Percentiles rank a stretch among this genome's conserved stretches.
Evolutionary conservation across 2,888 invertebrate species (phyloP).

Genomic region (Elmis aenea): DNA sequence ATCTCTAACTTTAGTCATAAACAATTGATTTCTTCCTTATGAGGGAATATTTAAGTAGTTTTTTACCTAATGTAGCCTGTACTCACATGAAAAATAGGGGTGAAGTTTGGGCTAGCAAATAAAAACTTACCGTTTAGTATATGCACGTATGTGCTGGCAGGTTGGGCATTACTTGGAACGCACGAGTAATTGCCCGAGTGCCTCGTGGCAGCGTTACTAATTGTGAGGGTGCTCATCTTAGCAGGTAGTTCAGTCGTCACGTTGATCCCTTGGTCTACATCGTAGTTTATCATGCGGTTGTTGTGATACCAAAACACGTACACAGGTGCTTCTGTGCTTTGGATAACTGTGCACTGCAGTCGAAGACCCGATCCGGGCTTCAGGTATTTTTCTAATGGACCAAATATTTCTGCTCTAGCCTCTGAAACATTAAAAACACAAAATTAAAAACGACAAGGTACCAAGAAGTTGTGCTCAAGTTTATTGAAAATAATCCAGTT

Average conservation of each 20-base stretch:
- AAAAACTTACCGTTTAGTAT: slow-evolving; percentile 83
- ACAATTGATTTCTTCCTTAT: too few species aligned
- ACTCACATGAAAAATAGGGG: too few species aligned
- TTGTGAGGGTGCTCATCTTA: slow-evolving; percentile 63
- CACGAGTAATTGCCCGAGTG: slow-evolving; percentile 88
- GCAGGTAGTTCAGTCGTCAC: slow-evolving; percentile 74
- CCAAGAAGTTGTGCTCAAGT: too few species aligned
- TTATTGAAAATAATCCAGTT: too few species aligned
- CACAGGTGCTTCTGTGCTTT: slow-evolving; percentile 78
- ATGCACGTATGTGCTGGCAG: slow-evolving; percentile 83
- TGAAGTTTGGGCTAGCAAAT: too few species aligned
- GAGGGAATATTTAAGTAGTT: too few species aligned
- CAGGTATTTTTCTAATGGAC: slow-evolving; percentile 79
- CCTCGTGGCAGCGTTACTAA: slow-evolving; percentile 56
- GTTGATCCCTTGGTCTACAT: slow-evolving; percentile 78
- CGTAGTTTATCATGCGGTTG: slow-evolving; percentile 89
- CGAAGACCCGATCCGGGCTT: slow-evolving; percentile 80
- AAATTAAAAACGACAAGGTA: too few species aligned
- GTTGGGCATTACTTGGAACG: slow-evolving; percentile 82
- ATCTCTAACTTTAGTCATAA: too few species aligned
- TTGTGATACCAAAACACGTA: slow-evolving; percentile 88
- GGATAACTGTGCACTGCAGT: slow-evolving; percentile 75
- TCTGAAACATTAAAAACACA: slow-evolving; percentile 66
- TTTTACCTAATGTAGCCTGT: too few species aligned
- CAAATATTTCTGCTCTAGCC: slow-evolving; percentile 81